phyloP scores from a whole-genome alignment of 2,888 invertebrate genomes.

The Mycalesis mineus region DNA sequence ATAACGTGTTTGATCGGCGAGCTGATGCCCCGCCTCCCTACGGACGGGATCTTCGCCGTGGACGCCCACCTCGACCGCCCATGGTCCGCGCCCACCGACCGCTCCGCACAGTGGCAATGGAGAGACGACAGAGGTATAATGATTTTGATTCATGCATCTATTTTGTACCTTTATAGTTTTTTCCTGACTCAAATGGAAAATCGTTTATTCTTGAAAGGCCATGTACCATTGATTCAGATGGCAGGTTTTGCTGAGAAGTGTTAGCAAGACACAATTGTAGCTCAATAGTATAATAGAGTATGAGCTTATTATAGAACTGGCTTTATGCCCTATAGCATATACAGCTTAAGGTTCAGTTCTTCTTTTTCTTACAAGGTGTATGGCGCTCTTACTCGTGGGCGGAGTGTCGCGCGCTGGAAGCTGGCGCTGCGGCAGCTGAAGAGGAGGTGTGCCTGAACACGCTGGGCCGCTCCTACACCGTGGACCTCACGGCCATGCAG shows the following conservation, averaged over 20 bases:
- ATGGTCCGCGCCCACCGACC: constrained; percentile 86
- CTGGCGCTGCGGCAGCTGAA: constrained; percentile 94
- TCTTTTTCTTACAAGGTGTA: constrained; percentile 80
- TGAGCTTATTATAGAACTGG: too few species aligned
- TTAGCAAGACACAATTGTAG: too few species aligned
- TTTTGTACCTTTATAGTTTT: too few species aligned
- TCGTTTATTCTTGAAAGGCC: too few species aligned
- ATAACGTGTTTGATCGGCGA: constrained; percentile 98
- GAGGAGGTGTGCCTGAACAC: constrained; percentile 96
- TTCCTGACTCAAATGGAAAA: too few species aligned
- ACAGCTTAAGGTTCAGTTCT: too few species aligned
- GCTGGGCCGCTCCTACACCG: constrained; percentile 94
- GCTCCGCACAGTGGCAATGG: constrained; percentile 98
- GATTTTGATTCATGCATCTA: too few species aligned
- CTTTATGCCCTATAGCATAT: too few species aligned
- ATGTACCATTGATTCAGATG: too few species aligned
- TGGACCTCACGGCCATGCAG: constrained; percentile 98
- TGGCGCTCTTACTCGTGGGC: constrained; percentile 96
- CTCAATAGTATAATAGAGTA: too few species aligned
- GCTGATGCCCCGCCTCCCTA: constrained; percentile 96
- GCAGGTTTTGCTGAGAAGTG: too few species aligned
- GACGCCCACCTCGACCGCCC: constrained; percentile 91
- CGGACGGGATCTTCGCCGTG: constrained; percentile 96
- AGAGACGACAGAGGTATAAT: constrained; percentile 91
- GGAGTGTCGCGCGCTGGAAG: constrained; percentile 96